Evolutionary conservation across 2,888 invertebrate genomes (phyloP).

Genomic region (Gandaritis pyraliata): DNA sequence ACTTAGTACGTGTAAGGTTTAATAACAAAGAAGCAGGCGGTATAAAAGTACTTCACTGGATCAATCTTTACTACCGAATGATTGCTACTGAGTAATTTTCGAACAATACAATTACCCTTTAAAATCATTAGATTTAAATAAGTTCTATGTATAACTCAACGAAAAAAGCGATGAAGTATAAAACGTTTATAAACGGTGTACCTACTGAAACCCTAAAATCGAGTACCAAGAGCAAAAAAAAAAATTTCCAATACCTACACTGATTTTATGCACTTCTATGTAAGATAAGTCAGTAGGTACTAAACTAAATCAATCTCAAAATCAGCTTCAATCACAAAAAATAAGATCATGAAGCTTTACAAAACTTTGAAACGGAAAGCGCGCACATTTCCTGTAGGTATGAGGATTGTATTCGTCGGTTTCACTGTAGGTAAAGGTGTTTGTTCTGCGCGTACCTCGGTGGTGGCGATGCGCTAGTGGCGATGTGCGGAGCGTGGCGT

Average conservation of each 20-base stretch:
- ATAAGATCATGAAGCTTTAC: constrained; percentile 23
- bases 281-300: not conserved
- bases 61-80: no score
- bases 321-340: not conserved
- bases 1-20: no score
- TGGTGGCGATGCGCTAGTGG: constrained; percentile 45
- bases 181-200: not conserved
- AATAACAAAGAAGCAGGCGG: no score
- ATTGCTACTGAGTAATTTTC: no score
- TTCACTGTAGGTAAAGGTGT: constrained; percentile 35
- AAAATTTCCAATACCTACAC: not conserved
- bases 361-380: constrained; percentile 26
- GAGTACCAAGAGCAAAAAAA: not conserved
- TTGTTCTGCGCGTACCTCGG: constrained; percentile 65
- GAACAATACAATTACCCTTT: no score
- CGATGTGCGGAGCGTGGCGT: constrained; percentile 45
- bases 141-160: no score
- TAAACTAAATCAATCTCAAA: not conserved
- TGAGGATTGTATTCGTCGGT: constrained; percentile 23
- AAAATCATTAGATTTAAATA: no score
- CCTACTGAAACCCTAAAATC: not conserved
- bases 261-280: not conserved
- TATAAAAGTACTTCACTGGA: no score
- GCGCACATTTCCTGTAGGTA: constrained; percentile 36
- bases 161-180: no score